A percentile compares a stretch with the other conserved stretches of the same genome.
Evolutionary conservation across 1,140 invertebrate genomes (phyloP).

Genomic region (Belonocnema kinseyi): DNA sequence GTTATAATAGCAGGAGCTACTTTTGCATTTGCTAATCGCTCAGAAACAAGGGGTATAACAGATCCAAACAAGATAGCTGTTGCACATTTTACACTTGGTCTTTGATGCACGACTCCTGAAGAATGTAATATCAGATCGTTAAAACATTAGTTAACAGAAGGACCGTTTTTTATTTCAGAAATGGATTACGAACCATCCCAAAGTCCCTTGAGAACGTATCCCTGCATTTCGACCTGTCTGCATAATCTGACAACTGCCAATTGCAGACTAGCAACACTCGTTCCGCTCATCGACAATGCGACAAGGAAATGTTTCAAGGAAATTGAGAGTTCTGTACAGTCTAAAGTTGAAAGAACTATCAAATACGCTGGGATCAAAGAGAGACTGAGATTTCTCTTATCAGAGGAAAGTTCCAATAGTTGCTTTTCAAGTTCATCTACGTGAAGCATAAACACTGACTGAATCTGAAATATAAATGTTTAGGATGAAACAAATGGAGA

Average conservation of each 20-base stretch:
- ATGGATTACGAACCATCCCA: conserved; percentile 79
- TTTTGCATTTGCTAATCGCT: conserved; percentile 78
- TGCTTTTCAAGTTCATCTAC: conserved; percentile 62
- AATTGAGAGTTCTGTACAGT: conserved; percentile 60
- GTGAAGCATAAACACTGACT: conserved; percentile 59
- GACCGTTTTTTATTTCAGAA: conserved; percentile 30
- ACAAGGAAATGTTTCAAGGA: conserved; percentile 67
- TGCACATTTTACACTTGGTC: conserved; percentile 77
- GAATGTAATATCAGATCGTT: conserved; percentile 37
- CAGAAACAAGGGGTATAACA: conserved; percentile 77
- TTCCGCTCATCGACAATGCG: conserved; percentile 67
- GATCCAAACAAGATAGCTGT: conserved; percentile 80
- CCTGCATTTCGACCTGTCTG: conserved; percentile 75
- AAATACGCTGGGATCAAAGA: conserved; percentile 67
- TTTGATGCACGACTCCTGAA: conserved; percentile 80
- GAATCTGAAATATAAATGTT: conserved; percentile 57
- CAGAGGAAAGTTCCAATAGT: conserved; percentile 53
- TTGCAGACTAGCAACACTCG: conserved; percentile 74
- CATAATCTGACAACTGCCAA: conserved; percentile 77
- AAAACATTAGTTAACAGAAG: conserved; percentile 4
- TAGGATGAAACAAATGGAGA: neutral
- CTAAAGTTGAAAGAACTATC: conserved; percentile 64
- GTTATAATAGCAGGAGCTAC: conserved; percentile 84
- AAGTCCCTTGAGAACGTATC: conserved; percentile 79
- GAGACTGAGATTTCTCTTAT: conserved; percentile 56